These are phyloP conservation scores for Meleagris gallopavo DNA, from an alignment of 2,113 vertebrate genomes.

Conservation along the genomic window DNA sequence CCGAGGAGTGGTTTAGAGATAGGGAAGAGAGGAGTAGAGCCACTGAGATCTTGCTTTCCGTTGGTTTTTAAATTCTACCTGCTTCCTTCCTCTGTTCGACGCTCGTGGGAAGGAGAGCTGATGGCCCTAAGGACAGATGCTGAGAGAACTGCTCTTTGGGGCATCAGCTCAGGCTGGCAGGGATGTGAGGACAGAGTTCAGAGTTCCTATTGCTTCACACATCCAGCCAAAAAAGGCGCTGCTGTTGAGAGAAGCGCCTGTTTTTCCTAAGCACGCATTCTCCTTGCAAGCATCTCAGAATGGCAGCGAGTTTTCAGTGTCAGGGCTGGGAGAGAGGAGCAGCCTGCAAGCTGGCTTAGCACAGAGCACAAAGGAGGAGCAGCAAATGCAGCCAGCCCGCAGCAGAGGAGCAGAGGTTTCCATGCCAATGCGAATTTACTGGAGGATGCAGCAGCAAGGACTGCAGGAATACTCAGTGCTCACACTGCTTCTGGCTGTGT, in stretches of 20 bases:
- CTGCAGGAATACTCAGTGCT: not conserved
- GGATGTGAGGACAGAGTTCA: not conserved
- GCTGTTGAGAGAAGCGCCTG: not conserved
- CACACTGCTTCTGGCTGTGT: not conserved
- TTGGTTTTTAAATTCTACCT: not conserved
- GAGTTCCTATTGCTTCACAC: not conserved
- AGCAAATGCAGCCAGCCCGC: not conserved
- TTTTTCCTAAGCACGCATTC: no score
- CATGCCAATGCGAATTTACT: fast-evolving
- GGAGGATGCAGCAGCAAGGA: not conserved
- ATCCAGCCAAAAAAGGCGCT: not conserved
- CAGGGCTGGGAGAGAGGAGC: not conserved
- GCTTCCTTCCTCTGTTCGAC: not conserved
- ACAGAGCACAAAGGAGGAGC: not conserved
- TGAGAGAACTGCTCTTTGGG: not conserved
- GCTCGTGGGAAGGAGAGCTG: not conserved
- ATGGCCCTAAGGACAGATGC: not conserved
- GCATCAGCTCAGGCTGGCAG: not conserved
- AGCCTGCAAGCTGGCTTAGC: not conserved
- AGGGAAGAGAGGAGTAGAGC: not conserved
- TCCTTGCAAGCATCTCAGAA: not conserved
- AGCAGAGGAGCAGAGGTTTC: not conserved
- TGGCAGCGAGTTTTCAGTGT: fast-evolving
- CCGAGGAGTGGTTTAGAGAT: not conserved
- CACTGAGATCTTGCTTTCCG: not conserved